Evolutionary conservation across 2,113 vertebrate species (phyloP).

Genomic region (Stegostoma tigrinum): DNA sequence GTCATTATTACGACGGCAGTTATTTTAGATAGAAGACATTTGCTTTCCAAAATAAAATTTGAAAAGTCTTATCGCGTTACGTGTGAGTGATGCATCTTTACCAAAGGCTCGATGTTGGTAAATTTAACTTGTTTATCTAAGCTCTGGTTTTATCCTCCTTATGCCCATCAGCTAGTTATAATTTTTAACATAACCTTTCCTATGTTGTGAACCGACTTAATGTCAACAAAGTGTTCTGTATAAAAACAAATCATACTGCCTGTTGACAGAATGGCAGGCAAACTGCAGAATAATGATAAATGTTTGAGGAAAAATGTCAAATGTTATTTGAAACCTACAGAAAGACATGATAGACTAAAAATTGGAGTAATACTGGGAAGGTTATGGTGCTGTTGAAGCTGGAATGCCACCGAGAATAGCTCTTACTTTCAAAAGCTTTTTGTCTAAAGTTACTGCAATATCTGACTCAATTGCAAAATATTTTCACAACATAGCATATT

Average conservation of each 20-base stretch:
- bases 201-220: not conserved
- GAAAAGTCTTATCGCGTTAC: not conserved
- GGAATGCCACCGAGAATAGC: not conserved
- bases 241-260: not conserved
- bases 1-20: not conserved
- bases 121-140: not conserved
- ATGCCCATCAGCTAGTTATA: not conserved
- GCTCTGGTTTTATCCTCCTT: not conserved
- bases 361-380: not conserved
- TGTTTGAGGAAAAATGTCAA: not conserved
- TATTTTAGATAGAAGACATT: not conserved
- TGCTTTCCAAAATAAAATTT: not conserved
- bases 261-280: not conserved
- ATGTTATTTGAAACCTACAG: not conserved
- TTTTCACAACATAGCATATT: not conserved
- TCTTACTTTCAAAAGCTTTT: not conserved
- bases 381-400: not conserved
- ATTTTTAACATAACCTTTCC: not conserved
- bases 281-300: not conserved
- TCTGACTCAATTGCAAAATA: not conserved
- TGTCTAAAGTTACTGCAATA: not conserved
- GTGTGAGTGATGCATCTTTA: not conserved
- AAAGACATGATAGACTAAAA: not conserved
- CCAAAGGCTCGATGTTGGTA: not conserved
- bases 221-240: not conserved